Conservation (phyloP, 2,888 invertebrate genomes). For the Coleophora flavipennella region DNA sequence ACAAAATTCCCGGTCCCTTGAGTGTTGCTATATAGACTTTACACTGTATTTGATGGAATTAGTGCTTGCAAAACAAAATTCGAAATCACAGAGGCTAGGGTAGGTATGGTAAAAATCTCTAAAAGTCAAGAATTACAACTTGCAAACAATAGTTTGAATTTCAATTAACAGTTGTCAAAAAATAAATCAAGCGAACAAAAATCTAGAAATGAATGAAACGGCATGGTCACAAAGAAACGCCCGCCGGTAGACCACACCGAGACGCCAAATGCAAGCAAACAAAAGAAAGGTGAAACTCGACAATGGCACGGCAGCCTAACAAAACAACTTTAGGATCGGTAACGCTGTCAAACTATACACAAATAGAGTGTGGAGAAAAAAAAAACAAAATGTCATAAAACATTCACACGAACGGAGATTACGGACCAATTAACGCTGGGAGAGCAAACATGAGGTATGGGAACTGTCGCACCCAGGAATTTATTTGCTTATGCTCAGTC, state of each 20-base stretch:
- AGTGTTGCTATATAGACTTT: too few species aligned
- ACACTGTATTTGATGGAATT: too few species aligned
- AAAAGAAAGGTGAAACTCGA: conserved; percentile 12
- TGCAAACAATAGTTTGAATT: too few species aligned
- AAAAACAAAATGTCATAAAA: conserved; percentile 17
- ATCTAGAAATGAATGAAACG: neutral
- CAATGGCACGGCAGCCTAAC: conserved; percentile 47
- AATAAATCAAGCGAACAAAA: too few species aligned
- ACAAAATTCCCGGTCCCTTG: too few species aligned
- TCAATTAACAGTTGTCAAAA: too few species aligned
- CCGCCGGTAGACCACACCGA: conserved; percentile 17
- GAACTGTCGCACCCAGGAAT: conserved; percentile 33
- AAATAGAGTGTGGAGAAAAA: conserved; percentile 21
- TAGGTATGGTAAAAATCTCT: too few species aligned
- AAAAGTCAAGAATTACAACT: too few species aligned
- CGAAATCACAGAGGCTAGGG: too few species aligned
- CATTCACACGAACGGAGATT: conserved; percentile 54
- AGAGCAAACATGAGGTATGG: conserved; percentile 44
- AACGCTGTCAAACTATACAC: conserved; percentile 25
- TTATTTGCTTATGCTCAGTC: conserved; percentile 28
- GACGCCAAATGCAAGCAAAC: conserved; percentile 36
- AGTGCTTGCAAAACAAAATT: too few species aligned
- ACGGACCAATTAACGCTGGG: conserved; percentile 51
- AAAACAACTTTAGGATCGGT: conserved; percentile 37
- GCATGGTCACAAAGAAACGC: conserved; percentile 26